Conservation (phyloP, 2,888 invertebrate genomes). For the Himalopsyche japonica region DNA sequence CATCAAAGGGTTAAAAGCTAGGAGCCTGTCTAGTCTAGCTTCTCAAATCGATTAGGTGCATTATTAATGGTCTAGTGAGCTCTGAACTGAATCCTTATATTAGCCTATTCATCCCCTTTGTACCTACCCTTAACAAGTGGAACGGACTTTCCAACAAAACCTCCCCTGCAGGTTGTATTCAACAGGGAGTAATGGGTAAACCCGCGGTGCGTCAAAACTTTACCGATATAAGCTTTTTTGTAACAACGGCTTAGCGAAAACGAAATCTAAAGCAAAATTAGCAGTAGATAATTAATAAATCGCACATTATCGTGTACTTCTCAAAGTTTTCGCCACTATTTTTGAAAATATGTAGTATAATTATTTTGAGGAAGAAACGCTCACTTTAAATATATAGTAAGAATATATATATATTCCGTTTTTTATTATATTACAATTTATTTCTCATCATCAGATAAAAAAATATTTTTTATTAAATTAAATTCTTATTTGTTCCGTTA, state of each 20-base stretch:
- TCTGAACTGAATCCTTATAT: not conserved
- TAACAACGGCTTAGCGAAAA: too few relatives aligned
- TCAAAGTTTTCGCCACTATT: too few relatives aligned
- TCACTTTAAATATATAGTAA: too few relatives aligned
- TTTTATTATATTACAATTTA: too few relatives aligned
- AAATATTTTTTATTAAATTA: too few relatives aligned
- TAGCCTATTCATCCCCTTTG: not conserved
- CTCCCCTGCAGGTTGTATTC: not conserved
- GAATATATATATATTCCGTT: too few relatives aligned
- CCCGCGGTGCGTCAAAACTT: not conserved
- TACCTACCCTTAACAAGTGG: not conserved
- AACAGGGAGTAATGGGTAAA: not conserved
- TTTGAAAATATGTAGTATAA: too few relatives aligned
- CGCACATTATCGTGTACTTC: too few relatives aligned
- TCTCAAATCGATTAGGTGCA: not conserved
- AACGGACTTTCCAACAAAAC: not conserved
- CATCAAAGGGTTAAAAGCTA: not conserved
- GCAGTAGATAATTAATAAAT: not conserved
- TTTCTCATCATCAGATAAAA: too few relatives aligned
- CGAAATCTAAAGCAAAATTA: not conserved
- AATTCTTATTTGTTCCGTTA: too few relatives aligned
- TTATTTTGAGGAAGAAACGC: too few relatives aligned
- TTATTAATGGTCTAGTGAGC: not conserved
- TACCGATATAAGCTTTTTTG: not conserved
- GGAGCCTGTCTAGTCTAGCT: not conserved